Evolutionary conservation across 2,888 invertebrate species (phyloP), one percentile per base, ranked within the genome.

Genomic region (Adelognathus sp.): DNA sequence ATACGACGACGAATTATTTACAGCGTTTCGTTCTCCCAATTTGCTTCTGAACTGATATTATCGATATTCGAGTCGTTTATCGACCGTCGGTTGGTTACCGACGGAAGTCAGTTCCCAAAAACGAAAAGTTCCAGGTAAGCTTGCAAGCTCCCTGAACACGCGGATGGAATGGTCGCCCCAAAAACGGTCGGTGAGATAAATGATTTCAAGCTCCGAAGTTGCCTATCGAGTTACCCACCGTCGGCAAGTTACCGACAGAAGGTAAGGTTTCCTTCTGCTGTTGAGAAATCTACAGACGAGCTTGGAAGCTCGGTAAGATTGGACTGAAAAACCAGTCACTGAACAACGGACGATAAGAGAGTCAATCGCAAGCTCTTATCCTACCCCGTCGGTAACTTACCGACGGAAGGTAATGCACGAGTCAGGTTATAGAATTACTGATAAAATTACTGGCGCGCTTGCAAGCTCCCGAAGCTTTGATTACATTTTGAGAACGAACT

Each of bases 1-100:
- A 2, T 67, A 2, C 54, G 11, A 27, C 33, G 18, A 39, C 39
- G 21, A 63, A 58, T 56, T 73, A 72, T 77, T 72, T 77, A 77
- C 72, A 77, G 24, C 18, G 61, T 67, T 61, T 4, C n/a, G n/a
- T 33, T 64, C 39, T 16, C 52, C 54, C 14, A 18, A 44, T 29
- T 29, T 36, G 16, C 9, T 3, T 21, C 21, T 56, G 11, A 54
- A 21, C 31, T 24, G 39, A 66, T 76, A 16, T 24, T 16, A 46
- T 31, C 36, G 60, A 33, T 33, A 16, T 5, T 41, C 7, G 31
- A 29, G 33, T 27, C 16, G 33, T 4, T 31, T 21, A 9, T 5
- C 9, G 9, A 24, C 29, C 18, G 6, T 21, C 36, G 50, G 39
- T 29, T 41, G 31, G 29, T 46, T 46, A 31, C n/a, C 63, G 44